Evolutionary conservation across 2,113 vertebrate genomes (phyloP), one percentile per base, ranked within the genome.

Genomic region (Paracanthobrama guichenoti): DNA sequence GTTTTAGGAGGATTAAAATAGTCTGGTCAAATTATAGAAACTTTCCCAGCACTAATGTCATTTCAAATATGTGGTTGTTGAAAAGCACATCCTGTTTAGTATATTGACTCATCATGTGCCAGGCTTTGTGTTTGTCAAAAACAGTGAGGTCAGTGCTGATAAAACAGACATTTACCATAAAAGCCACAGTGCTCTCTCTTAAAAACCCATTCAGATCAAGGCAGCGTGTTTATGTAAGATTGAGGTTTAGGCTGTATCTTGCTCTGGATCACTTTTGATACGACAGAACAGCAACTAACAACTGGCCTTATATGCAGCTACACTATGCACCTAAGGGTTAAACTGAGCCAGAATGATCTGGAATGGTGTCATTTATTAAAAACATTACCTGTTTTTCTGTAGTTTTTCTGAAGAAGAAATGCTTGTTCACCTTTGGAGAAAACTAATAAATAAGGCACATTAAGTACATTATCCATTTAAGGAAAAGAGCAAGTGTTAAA

Each of bases 261-360:
- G 59, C 50, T 87, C 64, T 80, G 64, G 60, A 74, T 84, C 62
- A 66, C 46, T 75, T 39, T 50, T 78, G 72, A 26, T 79, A 79
- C 22, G 8, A 57, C 48, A 86, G 12, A 4, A 42, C 78, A 84
- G 22, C 24, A 22, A 39, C 22, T 46, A 83, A 69, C 55, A 60
- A 42, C 46, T 74, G 26, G 20, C 67, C 44, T 84, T 72, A 84
- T 80, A 78, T 67, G 26, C 66, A 75, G 46, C 57, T 73, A 24
- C 50, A 64, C 42, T 39, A 26, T 74, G 59, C 22, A 3, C n/a
- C 42, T 79, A 22, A 46, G 22, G 12, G n/a, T 44, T 72, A 42
- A 72, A 72, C 22, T 24, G 69, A 72, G 22, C 0, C 39, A 46
- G 12, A 72, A 14, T 46, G 22, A 73, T 26, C 12, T 46, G 42